Evolutionary conservation across 2,888 invertebrate genomes (phyloP).

Genomic region (Leptopilina drosophilae): DNA sequence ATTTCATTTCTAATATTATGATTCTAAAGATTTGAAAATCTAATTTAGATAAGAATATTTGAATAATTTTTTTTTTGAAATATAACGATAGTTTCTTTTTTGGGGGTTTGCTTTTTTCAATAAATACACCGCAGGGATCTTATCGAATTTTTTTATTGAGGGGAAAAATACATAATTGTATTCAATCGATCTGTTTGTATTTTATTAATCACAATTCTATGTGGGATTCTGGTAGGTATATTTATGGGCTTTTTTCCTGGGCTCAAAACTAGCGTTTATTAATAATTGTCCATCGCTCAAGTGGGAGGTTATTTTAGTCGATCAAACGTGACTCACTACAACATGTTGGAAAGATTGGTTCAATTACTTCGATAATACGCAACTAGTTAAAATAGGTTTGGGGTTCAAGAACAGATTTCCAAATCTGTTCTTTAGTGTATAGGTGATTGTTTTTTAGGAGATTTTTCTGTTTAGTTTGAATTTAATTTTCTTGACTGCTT

Average conservation of each 20-base stretch:
- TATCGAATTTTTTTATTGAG: neutral
- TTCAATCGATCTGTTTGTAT: conserved; percentile 4
- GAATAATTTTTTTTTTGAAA: no score
- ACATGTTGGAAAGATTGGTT: conserved; percentile 44
- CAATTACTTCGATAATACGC: conserved; percentile 45
- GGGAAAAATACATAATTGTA: neutral
- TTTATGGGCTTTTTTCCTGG: neutral
- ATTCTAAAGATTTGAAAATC: no score
- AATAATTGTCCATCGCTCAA: conserved; percentile 43
- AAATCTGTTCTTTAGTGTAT: neutral
- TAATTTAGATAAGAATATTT: no score
- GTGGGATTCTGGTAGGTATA: neutral
- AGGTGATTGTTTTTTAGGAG: neutral
- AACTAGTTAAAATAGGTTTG: conserved; percentile 8
- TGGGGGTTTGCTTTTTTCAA: neutral
- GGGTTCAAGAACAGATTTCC: conserved; percentile 1
- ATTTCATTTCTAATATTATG: no score
- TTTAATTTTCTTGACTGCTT: no score
- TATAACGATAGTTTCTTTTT: no score
- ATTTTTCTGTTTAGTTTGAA: neutral
- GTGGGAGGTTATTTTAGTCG: conserved; percentile 51
- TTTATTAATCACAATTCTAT: neutral
- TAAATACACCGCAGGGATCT: neutral
- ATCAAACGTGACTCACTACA: conserved; percentile 44
- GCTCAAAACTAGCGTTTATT: conserved; percentile 34